These are phyloP conservation scores for Nesogale talazaci DNA, from an alignment of 2,113 vertebrate species.

Conservation along the genomic window DNA sequence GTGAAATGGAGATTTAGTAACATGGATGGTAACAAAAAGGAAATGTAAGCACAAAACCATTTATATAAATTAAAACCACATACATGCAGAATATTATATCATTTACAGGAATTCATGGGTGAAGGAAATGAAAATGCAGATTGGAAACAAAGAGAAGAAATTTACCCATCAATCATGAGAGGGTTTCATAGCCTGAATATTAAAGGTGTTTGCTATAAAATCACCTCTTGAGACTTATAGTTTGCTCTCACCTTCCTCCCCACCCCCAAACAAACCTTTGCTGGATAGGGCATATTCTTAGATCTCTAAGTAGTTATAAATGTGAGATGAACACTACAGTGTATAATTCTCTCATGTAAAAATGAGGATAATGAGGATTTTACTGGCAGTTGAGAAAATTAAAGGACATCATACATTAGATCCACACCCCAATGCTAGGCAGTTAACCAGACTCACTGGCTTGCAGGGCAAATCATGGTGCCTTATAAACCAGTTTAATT, in stretches of 20 bases:
- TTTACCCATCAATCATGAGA: neutral
- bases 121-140: neutral
- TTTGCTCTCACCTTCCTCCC: neutral
- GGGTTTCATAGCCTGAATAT: neutral
- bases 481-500: neutral
- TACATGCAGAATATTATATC: neutral
- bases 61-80: neutral
- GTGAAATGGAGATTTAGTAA: neutral
- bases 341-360: neutral
- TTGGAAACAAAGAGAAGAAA: slow-evolving; percentile 17
- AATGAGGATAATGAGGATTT: neutral
- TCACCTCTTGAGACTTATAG: neutral
- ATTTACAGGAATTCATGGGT: neutral
- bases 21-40: neutral
- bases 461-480: neutral
- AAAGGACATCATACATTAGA: neutral
- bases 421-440: neutral
- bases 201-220: neutral
- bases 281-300: neutral
- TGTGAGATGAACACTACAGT: neutral
- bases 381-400: neutral
- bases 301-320: slow-evolving; percentile 29
- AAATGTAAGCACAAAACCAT: neutral
- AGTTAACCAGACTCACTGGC: neutral
- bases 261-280: neutral